Base-by-base conservation (phyloP, 2,888 invertebrate genomes). In the Tolmerus cingulatus region DNA sequence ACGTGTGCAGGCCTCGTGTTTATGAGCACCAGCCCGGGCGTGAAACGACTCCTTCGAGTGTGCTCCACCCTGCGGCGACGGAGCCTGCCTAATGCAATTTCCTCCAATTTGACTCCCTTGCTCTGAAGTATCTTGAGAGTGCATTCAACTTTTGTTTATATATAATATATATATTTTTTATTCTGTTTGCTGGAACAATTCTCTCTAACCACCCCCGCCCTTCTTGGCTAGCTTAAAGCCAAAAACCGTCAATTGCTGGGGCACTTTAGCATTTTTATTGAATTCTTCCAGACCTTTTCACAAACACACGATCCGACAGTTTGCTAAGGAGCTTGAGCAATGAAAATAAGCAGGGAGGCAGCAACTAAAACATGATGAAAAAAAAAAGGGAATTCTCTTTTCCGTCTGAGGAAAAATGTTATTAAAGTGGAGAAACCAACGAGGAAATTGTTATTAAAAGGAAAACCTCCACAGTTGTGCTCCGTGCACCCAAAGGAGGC, bases 201-300 rank as follows among this genome's bases (percentile, higher is more conserved):
- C 12, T 12, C 40, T 40, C 40, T 2, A 34, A 16, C 12, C 4
- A 16, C 74, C 14, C 30, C n/a, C 4, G 14, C 16, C 76, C n/a
- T n/a, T 76, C 37, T 16, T 34, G 12, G 14, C 14, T 14, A 5
- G 8, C 3, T 76, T 76, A 34, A 34, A 76, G 14, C 27, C 74
- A 34, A 37, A 16, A 76, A 76, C 76, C 37, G 34, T 76, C 76
- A 76, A 34, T 43, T 78, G 40, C 40, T n/a, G 46, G 37, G 40
- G 37, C 43, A 78, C 23, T 78, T 78, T 43, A 78, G 43, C 43
- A 43, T 78, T 78, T 78, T 78, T 78, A 78, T 78, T 78, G 78
- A 78, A 78, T 78, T 78, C 43, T 78, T 78, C 78, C 43, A 78
- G 78, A 78, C 23, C 43, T 78, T 78, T 43, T 78, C 40, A 78